phyloP scores from a whole-genome alignment of 2,888 invertebrate genomes.

The Cryptocephalus primarius region DNA sequence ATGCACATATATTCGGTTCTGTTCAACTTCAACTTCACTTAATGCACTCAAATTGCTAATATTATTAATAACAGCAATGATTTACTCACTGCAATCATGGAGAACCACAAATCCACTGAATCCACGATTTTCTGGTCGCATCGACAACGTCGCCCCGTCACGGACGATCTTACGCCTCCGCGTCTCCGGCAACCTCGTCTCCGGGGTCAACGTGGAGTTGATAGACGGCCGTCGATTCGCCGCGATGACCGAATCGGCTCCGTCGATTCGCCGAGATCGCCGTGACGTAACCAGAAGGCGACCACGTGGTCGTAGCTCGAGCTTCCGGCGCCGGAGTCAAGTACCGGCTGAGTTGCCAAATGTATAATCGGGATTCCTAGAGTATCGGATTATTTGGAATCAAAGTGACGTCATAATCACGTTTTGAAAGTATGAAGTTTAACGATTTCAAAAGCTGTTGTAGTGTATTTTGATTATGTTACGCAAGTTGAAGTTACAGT shows the following conservation, averaged over 20 bases:
- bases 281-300: conserved; percentile 28
- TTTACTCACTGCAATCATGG: neutral
- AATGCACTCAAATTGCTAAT: too few relatives aligned
- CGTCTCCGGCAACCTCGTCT: conserved; percentile 16
- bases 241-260: neutral
- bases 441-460: too few relatives aligned
- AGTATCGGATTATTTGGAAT: too few relatives aligned
- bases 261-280: conserved; percentile 16
- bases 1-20: too few relatives aligned
- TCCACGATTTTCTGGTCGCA: too few relatives aligned
- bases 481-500: too few relatives aligned
- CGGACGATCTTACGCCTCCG: neutral
- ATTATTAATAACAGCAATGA: too few relatives aligned
- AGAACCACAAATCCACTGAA: too few relatives aligned
- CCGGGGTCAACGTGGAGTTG: conserved; percentile 32
- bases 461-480: too few relatives aligned
- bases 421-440: too few relatives aligned
- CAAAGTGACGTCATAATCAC: too few relatives aligned
- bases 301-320: conserved; percentile 31
- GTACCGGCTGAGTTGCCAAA: neutral
- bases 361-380: neutral
- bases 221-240: conserved; percentile 9
- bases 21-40: too few relatives aligned
- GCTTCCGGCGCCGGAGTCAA: conserved; percentile 24
- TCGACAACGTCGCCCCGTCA: neutral